These are phyloP conservation scores for Xestoiulus laeticollis DNA, from an alignment of 2,888 invertebrate species.

Conservation along the genomic window DNA sequence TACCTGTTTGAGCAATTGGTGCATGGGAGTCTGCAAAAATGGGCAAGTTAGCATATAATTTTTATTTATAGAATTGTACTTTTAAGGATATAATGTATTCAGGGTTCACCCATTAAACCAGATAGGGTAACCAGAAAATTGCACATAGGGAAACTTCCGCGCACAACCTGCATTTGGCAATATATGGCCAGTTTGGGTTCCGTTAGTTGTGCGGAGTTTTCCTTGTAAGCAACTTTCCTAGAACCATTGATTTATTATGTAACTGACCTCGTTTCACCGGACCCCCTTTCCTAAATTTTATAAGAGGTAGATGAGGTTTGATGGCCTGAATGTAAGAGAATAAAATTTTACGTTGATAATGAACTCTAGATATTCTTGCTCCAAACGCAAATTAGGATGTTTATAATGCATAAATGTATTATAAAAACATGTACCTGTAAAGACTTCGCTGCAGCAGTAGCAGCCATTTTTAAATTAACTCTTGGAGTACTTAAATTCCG, in stretches of 20 bases:
- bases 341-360: not conserved
- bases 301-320: slow-evolving; percentile 44
- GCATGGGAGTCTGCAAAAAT: not conserved
- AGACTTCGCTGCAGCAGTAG: not conserved
- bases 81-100: no score
- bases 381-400: not conserved
- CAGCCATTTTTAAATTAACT: not conserved
- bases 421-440: not conserved
- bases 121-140: no score
- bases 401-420: not conserved
- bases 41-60: not conserved
- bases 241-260: not conserved
- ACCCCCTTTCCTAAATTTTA: slow-evolving; percentile 45
- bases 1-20: not conserved
- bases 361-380: not conserved
- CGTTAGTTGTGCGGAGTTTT: no score
- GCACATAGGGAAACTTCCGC: no score
- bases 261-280: not conserved
- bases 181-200: no score
- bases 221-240: no score
- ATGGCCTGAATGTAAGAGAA: slow-evolving; percentile 1
- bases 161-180: no score
- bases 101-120: no score
- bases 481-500: not conserved
- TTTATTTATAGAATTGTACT: no score